Evolutionary conservation across 2,113 vertebrate species (phyloP).

Genomic region (Mustelus asterias): DNA sequence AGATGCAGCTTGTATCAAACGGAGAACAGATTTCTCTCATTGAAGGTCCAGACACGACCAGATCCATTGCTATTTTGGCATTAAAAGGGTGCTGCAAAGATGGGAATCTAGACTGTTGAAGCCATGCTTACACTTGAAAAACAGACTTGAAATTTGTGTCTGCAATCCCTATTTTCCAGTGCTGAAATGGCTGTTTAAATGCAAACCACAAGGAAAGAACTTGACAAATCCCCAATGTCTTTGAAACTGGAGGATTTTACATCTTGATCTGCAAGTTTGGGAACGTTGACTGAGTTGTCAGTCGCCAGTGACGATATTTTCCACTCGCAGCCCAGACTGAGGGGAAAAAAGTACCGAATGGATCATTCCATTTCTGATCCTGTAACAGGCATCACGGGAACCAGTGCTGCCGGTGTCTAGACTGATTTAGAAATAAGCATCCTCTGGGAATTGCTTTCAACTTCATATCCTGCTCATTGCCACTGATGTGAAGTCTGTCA

Average conservation of each 20-base stretch:
- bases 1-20: neutral
- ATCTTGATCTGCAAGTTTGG: neutral
- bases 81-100: too few species aligned
- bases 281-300: neutral
- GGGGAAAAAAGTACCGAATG: neutral
- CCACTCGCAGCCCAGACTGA: neutral
- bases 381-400: neutral
- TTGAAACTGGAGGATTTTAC: neutral
- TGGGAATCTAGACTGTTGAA: neutral
- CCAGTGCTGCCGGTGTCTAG: conserved; percentile 1
- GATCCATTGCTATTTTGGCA: neutral
- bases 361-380: neutral
- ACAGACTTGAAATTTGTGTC: neutral
- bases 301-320: neutral
- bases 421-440: neutral
- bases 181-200: neutral
- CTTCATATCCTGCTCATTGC: conserved; percentile 14
- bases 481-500: neutral
- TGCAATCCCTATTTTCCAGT: neutral
- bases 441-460: neutral
- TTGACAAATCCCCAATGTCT: neutral
- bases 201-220: neutral
- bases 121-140: neutral
- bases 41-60: neutral
- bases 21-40: neutral